phyloP scores from a whole-genome alignment of 2,113 vertebrate genomes.

The Prionailurus viverrinus region DNA sequence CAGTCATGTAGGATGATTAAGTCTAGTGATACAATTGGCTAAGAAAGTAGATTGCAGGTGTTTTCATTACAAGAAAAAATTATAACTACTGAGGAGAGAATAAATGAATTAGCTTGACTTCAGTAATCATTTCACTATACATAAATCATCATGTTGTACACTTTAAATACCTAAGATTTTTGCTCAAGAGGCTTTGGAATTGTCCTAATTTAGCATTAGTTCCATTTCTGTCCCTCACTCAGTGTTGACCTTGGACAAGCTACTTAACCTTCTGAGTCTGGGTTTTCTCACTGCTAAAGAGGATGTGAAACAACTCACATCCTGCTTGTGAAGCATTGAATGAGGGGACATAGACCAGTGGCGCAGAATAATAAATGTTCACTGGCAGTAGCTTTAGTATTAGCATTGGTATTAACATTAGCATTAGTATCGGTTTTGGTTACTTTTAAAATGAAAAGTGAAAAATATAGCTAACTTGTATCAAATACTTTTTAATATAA shows the following conservation, averaged over 20 bases:
- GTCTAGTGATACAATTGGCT: background rate
- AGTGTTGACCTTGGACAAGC: background rate
- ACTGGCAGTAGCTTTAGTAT: background rate
- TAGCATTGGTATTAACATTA: background rate
- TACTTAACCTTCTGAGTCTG: background rate
- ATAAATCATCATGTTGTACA: background rate
- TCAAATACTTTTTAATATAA: background rate
- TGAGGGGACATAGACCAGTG: background rate
- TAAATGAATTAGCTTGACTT: background rate
- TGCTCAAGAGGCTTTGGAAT: background rate
- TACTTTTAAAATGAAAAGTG: slow-evolving; percentile 7
- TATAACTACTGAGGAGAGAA: background rate
- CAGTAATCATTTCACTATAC: background rate
- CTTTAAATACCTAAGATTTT: background rate
- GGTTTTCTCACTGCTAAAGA: slow-evolving; percentile 1
- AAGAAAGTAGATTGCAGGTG: background rate
- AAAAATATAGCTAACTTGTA: background rate
- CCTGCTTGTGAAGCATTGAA: background rate
- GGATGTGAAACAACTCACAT: background rate
- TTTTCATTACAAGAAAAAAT: background rate
- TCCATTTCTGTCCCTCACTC: background rate
- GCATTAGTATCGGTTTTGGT: background rate
- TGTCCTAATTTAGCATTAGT: background rate
- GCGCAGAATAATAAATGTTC: background rate
- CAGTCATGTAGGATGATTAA: background rate